Evolutionary conservation across 2,113 vertebrate species (phyloP).

Genomic region (Charina bottae): DNA sequence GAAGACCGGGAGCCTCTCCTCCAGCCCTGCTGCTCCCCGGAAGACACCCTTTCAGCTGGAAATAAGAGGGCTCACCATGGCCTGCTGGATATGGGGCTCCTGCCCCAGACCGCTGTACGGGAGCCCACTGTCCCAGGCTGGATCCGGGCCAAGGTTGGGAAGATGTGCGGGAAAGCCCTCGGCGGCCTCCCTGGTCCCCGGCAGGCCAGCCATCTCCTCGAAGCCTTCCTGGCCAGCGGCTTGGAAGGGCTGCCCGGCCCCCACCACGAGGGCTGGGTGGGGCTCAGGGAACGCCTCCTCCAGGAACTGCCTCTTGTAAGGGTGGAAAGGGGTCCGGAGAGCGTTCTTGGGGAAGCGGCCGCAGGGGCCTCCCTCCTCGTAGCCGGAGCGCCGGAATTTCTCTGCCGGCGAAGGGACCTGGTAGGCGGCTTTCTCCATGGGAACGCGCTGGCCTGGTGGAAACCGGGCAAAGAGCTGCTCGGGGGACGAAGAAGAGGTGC

Average conservation of each 20-base stretch:
- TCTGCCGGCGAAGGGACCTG: slow-evolving; percentile 66
- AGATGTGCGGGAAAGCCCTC: slow-evolving; percentile 66
- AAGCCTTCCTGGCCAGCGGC: slow-evolving; percentile 68
- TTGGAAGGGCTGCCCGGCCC: slow-evolving; percentile 74
- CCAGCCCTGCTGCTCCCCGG: background rate
- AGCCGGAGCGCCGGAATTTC: slow-evolving; percentile 76
- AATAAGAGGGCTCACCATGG: slow-evolving; percentile 72
- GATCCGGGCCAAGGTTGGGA: slow-evolving; percentile 65
- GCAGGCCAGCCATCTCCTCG: slow-evolving; percentile 60
- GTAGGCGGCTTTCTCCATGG: slow-evolving; percentile 60
- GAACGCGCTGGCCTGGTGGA: slow-evolving; percentile 43
- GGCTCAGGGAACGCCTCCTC: slow-evolving; percentile 76
- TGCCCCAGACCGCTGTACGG: slow-evolving; percentile 64
- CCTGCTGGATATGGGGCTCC: slow-evolving; percentile 71
- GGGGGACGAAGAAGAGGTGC: slow-evolving; percentile 69
- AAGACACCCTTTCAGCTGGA: background rate
- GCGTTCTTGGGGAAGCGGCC: slow-evolving; percentile 70
- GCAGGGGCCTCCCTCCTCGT: slow-evolving; percentile 71
- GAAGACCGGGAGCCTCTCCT: background rate
- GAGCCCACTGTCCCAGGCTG: slow-evolving; percentile 73
- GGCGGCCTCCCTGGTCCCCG: slow-evolving; percentile 47
- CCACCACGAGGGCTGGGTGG: slow-evolving; percentile 42
- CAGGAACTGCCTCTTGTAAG: slow-evolving; percentile 83
- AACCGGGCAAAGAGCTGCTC: slow-evolving; percentile 69
- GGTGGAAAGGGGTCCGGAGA: slow-evolving; percentile 79